A percentile compares a stretch with the other conserved stretches of the same genome.
Conservation (phyloP, 2,113 vertebrate species). For the Mus pahari region DNA sequence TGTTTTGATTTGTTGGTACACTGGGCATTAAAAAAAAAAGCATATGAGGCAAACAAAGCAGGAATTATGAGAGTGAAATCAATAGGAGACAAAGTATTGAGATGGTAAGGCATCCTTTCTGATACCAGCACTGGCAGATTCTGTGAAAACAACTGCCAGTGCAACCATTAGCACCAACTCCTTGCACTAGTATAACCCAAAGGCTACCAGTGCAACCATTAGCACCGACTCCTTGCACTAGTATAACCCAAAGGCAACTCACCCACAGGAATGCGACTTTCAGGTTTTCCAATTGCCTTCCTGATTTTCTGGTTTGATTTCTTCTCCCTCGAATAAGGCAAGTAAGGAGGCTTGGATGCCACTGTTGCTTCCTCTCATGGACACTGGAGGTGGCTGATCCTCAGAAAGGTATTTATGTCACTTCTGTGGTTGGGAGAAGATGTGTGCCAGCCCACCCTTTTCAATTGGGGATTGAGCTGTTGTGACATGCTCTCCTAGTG, state of each 20-base stretch:
- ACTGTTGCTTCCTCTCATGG: background rate
- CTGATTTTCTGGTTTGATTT: constrained; percentile 4
- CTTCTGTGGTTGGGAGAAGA: background rate
- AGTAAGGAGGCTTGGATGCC: background rate
- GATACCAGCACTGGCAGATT: background rate
- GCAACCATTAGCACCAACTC: background rate
- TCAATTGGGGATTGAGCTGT: background rate
- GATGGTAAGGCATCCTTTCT: background rate
- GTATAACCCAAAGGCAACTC: background rate
- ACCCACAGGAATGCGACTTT: background rate
- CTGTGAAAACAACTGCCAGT: background rate
- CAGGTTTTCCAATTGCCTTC: background rate
- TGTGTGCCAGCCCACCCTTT: background rate
- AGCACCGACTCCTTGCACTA: background rate
- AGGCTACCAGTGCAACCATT: background rate
- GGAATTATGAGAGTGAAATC: background rate
- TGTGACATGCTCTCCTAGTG: background rate
- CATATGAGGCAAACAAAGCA: background rate
- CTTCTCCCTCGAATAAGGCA: background rate
- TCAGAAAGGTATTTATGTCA: background rate
- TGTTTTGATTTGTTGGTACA: background rate
- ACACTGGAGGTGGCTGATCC: background rate
- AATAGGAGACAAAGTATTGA: background rate
- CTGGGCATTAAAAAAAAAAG: background rate
- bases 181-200: background rate